Conservation (phyloP, 2,888 invertebrate genomes). For the Oeneis ivallda region DNA sequence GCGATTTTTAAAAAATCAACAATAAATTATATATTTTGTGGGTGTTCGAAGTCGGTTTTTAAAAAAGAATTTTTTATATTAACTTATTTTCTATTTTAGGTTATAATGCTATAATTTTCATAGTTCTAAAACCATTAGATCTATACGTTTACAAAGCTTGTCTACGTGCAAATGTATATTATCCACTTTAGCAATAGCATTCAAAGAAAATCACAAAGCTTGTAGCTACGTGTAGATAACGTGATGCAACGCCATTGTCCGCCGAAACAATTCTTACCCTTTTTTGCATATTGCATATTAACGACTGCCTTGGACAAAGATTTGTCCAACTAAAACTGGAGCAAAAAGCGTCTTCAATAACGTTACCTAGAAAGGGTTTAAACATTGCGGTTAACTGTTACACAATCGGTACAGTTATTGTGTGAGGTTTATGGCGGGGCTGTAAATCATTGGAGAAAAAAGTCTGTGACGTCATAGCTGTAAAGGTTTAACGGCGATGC, state of each 20-base stretch:
- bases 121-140: neutral
- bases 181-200: constrained; percentile 29
- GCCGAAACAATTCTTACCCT: constrained; percentile 57
- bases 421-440: constrained; percentile 69
- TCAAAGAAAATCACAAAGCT: constrained; percentile 33
- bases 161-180: constrained; percentile 12
- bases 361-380: constrained; percentile 78
- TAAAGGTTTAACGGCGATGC: constrained; percentile 71
- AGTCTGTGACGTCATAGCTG: constrained; percentile 73
- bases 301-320: constrained; percentile 58
- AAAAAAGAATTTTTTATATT: no score
- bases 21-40: no score
- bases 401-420: constrained; percentile 80
- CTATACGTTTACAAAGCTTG: neutral
- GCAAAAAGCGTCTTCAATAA: constrained; percentile 67
- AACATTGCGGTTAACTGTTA: constrained; percentile 80
- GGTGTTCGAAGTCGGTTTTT: no score
- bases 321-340: constrained; percentile 67
- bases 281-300: constrained; percentile 79
- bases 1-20: no score
- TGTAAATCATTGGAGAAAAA: constrained; percentile 78
- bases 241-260: constrained; percentile 35
- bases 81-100: no score
- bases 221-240: no score
- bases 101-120: no score